Percentiles rank a stretch among this genome's conserved stretches.
Evolutionary conservation across 2,113 vertebrate genomes (phyloP).

Genomic region (Empidonax alnorum): DNA sequence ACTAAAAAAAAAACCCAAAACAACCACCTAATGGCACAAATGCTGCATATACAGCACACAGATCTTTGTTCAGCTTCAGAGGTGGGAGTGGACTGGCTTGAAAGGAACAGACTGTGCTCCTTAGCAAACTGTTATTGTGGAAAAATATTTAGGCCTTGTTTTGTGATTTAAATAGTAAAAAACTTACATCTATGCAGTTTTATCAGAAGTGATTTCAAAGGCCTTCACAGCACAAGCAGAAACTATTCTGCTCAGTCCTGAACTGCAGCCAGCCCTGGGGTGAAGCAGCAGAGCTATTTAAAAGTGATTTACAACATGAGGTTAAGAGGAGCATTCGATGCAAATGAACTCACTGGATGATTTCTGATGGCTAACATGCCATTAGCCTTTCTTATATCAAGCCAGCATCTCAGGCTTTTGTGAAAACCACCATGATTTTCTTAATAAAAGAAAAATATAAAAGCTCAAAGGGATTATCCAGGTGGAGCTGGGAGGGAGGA

Average conservation of each 20-base stretch:
- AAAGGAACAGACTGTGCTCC: not conserved
- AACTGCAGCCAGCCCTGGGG: constrained; percentile 20
- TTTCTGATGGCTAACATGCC: constrained; percentile 46
- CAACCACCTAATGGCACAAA: not conserved
- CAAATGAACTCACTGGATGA: constrained; percentile 51
- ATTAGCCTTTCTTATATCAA: constrained; percentile 12
- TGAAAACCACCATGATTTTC: constrained; percentile 12
- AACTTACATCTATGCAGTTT: not conserved
- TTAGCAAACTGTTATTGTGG: not conserved
- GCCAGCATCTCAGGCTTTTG: not conserved
- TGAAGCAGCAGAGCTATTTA: constrained; percentile 3
- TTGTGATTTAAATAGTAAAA: constrained; percentile 5
- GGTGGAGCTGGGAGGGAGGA: not conserved
- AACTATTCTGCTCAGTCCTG: constrained; percentile 4
- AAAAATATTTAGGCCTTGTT: not conserved
- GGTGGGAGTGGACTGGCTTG: not conserved
- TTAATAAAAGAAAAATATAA: not conserved
- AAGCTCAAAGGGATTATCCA: constrained; percentile 20
- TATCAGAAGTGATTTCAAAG: constrained; percentile 38
- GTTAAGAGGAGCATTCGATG: constrained; percentile 51
- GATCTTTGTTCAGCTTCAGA: not conserved
- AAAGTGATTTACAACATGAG: constrained; percentile 54
- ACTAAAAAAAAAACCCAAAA: not conserved
- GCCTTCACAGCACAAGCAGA: not conserved
- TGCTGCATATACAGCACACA: not conserved